Evolutionary conservation across 2,797 vertebrate species (phyloP), one percentile per base, ranked within the genome.

Genomic region (Heterohyrax brucei): DNA sequence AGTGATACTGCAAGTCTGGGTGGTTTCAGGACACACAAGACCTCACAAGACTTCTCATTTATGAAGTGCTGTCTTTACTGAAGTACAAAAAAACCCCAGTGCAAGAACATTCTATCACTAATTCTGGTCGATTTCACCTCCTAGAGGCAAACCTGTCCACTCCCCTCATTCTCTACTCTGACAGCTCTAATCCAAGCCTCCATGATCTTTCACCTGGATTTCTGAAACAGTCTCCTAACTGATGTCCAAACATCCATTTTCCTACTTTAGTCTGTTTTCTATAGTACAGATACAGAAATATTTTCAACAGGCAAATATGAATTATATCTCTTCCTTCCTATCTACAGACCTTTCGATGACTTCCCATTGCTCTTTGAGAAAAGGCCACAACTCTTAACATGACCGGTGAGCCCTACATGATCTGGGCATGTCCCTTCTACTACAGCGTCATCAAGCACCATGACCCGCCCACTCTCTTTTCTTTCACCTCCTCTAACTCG

Each of bases 31-130:
- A 87, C 28, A 75, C 3, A 7, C 2, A 46, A 61, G 66, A 84
- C 39, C 50, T 93, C 61, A 39, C 14, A 70, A 14, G 24, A 64
- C 1, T 64, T 86, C 93, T 84, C n/a, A 46, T 24, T 70, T 93
- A 48, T 46, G 53, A 95, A 91, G 48, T 70, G 2, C 8, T 81
- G 3, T 8, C 48, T 89, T 95, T 79, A 79, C 87, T 82, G 86
- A 89, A 83, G 66, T 70, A 95, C 70, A 56, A 78, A 39, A 84
- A 83, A 91, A 56, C 61, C 19, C 26, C 61, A 68, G 91, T n/a
- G 48, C 33, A 87, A 30, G 46, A 78, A 93, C 59, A 95, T 33
- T 72, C 33, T 75, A 16, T 66, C 21, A 66, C 7, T 30, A 86
- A 39, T 44, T 72, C 95, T 78, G 90, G 33, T 59, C 80, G 68